Evolutionary conservation across 2,888 invertebrate genomes (phyloP).

Genomic region (Melipona beecheii): DNA sequence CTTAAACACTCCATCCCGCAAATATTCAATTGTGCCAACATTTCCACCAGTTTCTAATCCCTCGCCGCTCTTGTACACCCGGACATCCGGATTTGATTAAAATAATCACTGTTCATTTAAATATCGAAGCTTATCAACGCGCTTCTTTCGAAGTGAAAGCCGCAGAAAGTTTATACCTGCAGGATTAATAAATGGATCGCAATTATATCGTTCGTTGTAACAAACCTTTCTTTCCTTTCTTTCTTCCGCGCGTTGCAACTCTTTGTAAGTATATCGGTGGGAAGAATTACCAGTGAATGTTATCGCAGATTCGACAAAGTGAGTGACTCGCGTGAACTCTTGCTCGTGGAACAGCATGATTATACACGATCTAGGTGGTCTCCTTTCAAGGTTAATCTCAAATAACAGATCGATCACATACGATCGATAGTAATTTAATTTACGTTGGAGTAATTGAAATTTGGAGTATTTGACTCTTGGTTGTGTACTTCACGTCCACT

Average conservation of each 20-base stretch:
- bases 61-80: slow-evolving; percentile 5
- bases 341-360: slow-evolving; percentile 18
- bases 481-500: no score
- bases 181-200: neutral
- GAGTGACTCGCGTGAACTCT: slow-evolving; percentile 46
- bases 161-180: neutral
- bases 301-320: slow-evolving; percentile 54
- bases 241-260: neutral
- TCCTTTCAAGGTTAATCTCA: neutral
- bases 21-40: neutral
- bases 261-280: slow-evolving; percentile 33
- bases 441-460: no score
- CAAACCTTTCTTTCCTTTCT: neutral
- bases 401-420: neutral
- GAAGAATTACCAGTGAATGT: slow-evolving; percentile 38
- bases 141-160: slow-evolving; percentile 30
- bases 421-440: no score
- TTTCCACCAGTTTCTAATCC: slow-evolving; percentile 18
- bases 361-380: neutral
- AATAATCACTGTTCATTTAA: slow-evolving; percentile 16
- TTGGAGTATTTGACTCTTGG: no score
- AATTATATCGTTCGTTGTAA: neutral
- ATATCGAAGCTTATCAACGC: slow-evolving; percentile 5
- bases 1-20: neutral
- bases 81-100: slow-evolving; percentile 35